phyloP scores from a whole-genome alignment of 2,797 vertebrate genomes.

The Salmo trutta region DNA sequence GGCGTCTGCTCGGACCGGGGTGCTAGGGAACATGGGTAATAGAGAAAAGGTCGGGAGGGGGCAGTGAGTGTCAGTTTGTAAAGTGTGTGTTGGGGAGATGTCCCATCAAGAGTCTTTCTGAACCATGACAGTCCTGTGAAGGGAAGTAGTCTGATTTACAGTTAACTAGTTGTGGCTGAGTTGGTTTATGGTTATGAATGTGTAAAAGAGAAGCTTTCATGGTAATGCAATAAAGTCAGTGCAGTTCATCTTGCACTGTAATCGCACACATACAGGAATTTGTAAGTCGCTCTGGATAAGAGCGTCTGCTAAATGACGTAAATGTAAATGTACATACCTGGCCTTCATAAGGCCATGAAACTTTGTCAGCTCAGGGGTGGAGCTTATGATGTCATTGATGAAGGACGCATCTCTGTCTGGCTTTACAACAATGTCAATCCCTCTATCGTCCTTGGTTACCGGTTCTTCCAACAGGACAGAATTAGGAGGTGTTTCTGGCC shows the following conservation, averaged over 20 bases:
- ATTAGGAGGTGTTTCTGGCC: slow-evolving; percentile 30
- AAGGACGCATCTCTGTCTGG: slow-evolving; percentile 53
- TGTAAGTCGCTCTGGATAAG: no score
- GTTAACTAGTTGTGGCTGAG: background rate
- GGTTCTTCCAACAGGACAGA: slow-evolving; percentile 53
- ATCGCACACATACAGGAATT: background rate
- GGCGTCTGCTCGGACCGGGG: slow-evolving; percentile 39
- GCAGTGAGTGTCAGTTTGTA: background rate
- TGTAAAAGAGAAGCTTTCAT: background rate
- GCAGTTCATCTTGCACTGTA: background rate
- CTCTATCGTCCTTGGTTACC: slow-evolving; percentile 35
- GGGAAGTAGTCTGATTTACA: background rate
- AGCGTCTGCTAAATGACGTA: no score
- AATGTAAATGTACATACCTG: slow-evolving; percentile 56
- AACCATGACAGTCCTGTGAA: background rate
- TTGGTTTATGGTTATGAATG: background rate
- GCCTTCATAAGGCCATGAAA: slow-evolving; percentile 56
- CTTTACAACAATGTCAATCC: slow-evolving; percentile 34
- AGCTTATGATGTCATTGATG: slow-evolving; percentile 74
- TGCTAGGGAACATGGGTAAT: slow-evolving; percentile 42
- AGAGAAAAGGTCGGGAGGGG: background rate
- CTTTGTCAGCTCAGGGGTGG: slow-evolving; percentile 76
- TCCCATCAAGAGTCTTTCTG: background rate
- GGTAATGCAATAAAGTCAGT: background rate
- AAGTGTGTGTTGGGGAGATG: background rate